Evolutionary conservation across 2,113 vertebrate genomes (phyloP).

Genomic region (Malurus melanocephalus): DNA sequence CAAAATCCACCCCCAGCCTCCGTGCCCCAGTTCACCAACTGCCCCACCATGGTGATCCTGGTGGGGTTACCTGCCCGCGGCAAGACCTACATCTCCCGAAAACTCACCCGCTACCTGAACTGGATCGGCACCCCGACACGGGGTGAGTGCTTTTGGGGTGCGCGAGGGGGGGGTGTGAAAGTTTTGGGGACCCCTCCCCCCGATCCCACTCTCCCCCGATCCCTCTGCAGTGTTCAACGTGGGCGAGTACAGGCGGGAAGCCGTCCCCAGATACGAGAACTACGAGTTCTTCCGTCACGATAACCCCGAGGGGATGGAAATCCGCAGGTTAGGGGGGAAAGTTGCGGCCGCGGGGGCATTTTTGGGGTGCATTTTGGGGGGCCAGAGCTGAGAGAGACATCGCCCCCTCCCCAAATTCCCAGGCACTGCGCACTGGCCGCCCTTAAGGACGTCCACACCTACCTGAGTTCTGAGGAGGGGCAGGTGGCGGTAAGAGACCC

Average conservation of each 20-base stretch:
- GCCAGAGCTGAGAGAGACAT: not conserved
- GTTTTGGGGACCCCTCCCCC: too few species aligned
- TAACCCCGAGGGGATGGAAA: constrained; percentile 85
- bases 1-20: constrained; percentile 65
- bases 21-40: constrained; percentile 90
- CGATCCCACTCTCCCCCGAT: not conserved
- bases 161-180: too few species aligned
- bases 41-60: constrained; percentile 89
- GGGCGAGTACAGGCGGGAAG: constrained; percentile 86
- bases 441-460: constrained; percentile 79
- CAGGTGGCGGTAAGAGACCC: constrained; percentile 82
- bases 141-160: constrained; percentile 64
- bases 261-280: constrained; percentile 81
- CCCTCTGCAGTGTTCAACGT: constrained; percentile 83
- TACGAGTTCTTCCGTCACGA: constrained; percentile 87
- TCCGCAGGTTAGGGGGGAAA: constrained; percentile 77
- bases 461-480: constrained; percentile 77
- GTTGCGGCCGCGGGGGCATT: too few species aligned
- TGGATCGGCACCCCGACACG: constrained; percentile 89
- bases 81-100: constrained; percentile 89
- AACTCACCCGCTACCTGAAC: constrained; percentile 90
- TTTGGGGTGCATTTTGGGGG: not conserved
- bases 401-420: not conserved
- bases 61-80: constrained; percentile 87
- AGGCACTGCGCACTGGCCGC: constrained; percentile 86